Base-by-base conservation (phyloP, 2,888 invertebrate genomes). In the Alloscopus bannaensis region DNA sequence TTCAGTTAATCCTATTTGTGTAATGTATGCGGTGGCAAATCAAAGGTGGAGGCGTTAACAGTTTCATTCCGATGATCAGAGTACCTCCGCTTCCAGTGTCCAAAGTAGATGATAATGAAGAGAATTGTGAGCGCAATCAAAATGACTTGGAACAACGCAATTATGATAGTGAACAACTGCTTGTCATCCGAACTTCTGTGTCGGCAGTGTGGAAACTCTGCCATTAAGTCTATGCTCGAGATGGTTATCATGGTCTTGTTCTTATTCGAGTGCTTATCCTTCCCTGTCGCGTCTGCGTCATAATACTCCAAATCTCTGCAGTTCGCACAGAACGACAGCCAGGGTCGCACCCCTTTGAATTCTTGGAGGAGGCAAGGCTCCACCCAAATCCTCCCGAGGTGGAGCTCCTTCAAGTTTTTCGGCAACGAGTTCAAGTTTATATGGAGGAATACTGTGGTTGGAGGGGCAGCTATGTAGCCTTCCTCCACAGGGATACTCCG, bases 291-390 rank as follows among this genome's bases (percentile, higher is more conserved):
- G 6, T 72, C 78, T 11, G 24, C 83, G 40, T 82, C 82, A 31
- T 72, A 69, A 57, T 68, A 83, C 24, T 83, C 83, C 50, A 47
- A 28, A 42, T 83, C 83, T 11, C 64, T 26, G 50, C 83, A 83
- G 3, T 59, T 28, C 2, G 29, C 0, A 45, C 83, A 83, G 0
- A 83, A 11, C 20, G 42, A 6, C 8, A 57, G 40, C 11, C 68
- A 31, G 0, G 76, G 76, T 1, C 60, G 50, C n/a, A 28, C 18
- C n/a, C 22, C 42, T 3, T 18, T n/a, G 11, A 83, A 42, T 18
- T 62, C 68, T 28, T 69, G 42, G 2, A 83, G 40, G 6, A 20
- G 8, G 6, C 79, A 72, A 1, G 50, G 28, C 20, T 68, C 76
- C 8, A 83, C 66, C 40, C 57, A 66, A 50, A 81, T 59, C 28